Base-by-base conservation (phyloP, 1,140 invertebrate species). In the Nasonia longicornis region DNA sequence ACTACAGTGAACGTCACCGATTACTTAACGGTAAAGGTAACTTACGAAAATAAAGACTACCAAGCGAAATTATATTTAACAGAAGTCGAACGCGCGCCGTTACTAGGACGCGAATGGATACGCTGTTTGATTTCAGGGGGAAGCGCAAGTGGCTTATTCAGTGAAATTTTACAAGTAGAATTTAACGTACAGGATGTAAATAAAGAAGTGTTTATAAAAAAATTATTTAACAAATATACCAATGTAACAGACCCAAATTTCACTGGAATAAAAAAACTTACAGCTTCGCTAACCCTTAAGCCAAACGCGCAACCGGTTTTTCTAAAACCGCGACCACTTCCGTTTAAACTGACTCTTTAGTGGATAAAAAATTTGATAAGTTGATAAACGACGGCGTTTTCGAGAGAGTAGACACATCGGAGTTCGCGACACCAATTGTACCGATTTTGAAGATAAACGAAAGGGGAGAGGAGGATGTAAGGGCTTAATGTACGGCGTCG, bases 361-460 rank as follows among this genome's bases (percentile, higher is more conserved):
- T 76, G 16, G 74, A 64, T 20, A 31, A 16, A 76, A 52, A 20
- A n/a, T 35, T 76, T 0, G 26, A 75, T 0, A 0, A 10, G 4
- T 35, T 58, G 1, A n/a, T 26, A 3, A 63, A 58, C 0, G 48
- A 63, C 22, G 52, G 29, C 3, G 31, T 76, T n/a, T 38, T 29
- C 3, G 48, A 76, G 31, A 22, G 4, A 12, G 29, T 76, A 16
- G 48, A 58, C 2, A 20, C 58, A 6, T 76, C 74, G 1, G 6
- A 26, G n/a, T 76, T 26, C 31, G 74, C 52, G 12, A 76, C 74
- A n/a, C 74, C 74, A 10, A 63, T 76, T 7, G 85, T 71, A 64
- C 76, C 76, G 8, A 22, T 77, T 0, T 48, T 77, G 11, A 77
- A 77, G 22, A 77, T 45, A 26, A 22, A 77, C 83, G 6, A 76